Evolutionary conservation across 2,888 invertebrate species (phyloP).

Genomic region (Ornithoptera priamus): DNA sequence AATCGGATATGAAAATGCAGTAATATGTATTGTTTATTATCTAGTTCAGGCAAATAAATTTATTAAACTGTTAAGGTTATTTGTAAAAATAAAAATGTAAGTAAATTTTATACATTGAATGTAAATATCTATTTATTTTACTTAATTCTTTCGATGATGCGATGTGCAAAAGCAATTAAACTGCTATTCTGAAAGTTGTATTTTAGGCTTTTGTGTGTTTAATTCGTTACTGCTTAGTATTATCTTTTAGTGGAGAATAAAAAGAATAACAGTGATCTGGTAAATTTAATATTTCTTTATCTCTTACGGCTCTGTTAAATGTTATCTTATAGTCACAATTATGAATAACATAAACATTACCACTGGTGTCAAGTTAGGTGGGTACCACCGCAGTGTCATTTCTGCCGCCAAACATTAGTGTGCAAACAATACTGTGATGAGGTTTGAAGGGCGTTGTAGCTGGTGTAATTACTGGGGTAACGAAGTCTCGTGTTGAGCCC

Average conservation of each 20-base stretch:
- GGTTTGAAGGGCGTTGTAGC: too few relatives aligned
- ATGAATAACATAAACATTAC: not conserved
- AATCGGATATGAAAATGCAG: not conserved
- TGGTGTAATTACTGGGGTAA: too few relatives aligned
- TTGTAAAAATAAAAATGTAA: not conserved
- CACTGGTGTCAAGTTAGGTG: too few relatives aligned
- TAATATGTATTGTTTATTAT: constrained; percentile 1
- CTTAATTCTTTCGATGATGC: not conserved
- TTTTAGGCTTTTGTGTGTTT: not conserved
- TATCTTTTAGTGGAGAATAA: too few relatives aligned
- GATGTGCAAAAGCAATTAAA: not conserved
- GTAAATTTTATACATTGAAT: not conserved
- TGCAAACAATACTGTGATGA: too few relatives aligned
- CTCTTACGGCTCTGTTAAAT: not conserved
- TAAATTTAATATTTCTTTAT: not conserved
- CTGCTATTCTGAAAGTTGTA: not conserved
- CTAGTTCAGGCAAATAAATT: not conserved
- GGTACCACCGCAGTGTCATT: too few relatives aligned
- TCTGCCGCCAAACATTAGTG: too few relatives aligned
- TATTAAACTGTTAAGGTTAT: not conserved
- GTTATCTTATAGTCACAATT: not conserved
- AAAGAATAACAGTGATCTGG: too few relatives aligned
- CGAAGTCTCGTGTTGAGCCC: too few relatives aligned
- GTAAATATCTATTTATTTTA: not conserved
- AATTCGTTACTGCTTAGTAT: too few relatives aligned